phyloP scores from a whole-genome alignment of 2,888 invertebrate species.

The Micropterix aruncella region DNA sequence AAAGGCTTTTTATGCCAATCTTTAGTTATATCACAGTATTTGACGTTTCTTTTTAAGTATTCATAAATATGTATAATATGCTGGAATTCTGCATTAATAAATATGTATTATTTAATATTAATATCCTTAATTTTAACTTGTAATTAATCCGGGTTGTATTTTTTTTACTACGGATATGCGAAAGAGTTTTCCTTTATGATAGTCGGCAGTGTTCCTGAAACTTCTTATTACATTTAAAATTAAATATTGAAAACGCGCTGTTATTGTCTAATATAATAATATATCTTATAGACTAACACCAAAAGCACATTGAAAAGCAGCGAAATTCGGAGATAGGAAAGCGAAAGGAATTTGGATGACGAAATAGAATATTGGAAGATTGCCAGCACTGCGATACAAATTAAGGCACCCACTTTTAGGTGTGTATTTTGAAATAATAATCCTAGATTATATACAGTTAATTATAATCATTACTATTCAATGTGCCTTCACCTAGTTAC shows the following conservation, averaged over 20 bases:
- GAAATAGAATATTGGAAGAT: background rate
- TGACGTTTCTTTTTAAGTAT: conserved; percentile 11
- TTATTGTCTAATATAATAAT: background rate
- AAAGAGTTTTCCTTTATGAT: too few relatives aligned
- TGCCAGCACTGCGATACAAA: background rate
- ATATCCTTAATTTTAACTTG: too few relatives aligned
- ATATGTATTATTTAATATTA: too few relatives aligned
- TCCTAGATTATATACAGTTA: background rate
- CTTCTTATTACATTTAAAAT: background rate
- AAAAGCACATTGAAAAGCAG: background rate
- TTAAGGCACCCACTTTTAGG: background rate
- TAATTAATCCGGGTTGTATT: too few relatives aligned
- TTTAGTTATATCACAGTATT: conserved; percentile 12
- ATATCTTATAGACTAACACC: background rate
- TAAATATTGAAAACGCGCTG: background rate
- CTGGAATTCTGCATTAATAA: too few relatives aligned
- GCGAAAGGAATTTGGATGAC: background rate
- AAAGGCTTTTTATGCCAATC: background rate
- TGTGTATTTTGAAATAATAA: background rate
- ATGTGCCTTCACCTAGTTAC: background rate
- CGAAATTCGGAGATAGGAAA: background rate
- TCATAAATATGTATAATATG: conserved; percentile 6
- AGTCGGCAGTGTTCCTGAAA: too few relatives aligned
- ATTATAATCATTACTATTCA: background rate
- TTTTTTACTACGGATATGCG: too few relatives aligned